phyloP scores from a whole-genome alignment of 2,888 invertebrate genomes.

The Altica lythri region DNA sequence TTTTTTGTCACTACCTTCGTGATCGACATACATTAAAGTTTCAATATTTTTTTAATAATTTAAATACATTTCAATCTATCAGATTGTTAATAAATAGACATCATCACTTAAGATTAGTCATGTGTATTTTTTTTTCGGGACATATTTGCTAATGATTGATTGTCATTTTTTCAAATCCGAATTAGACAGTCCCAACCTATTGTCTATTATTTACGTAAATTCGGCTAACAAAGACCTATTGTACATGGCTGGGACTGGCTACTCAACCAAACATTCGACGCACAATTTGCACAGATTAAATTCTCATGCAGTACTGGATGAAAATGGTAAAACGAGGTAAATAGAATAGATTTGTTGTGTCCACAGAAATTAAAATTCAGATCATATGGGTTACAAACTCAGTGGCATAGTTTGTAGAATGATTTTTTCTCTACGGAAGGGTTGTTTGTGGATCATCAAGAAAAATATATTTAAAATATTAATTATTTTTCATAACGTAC shows the following conservation, averaged over 20 bases:
- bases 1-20: too few relatives aligned
- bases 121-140: not conserved
- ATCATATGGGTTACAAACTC: not conserved
- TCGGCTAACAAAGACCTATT: slow-evolving; percentile 8
- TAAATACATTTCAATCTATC: too few relatives aligned
- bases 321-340: not conserved
- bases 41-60: too few relatives aligned
- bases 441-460: too few relatives aligned
- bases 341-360: not conserved
- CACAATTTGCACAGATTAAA: slow-evolving; percentile 8
- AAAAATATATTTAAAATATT: too few relatives aligned
- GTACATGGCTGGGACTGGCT: slow-evolving; percentile 3
- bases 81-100: too few relatives aligned
- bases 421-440: too few relatives aligned
- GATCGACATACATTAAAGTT: too few relatives aligned
- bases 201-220: slow-evolving; percentile 12
- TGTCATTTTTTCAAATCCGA: not conserved
- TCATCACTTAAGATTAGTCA: too few relatives aligned
- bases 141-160: not conserved
- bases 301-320: not conserved
- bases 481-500: too few relatives aligned
- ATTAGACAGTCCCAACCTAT: slow-evolving; percentile 2
- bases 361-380: slow-evolving; percentile 3
- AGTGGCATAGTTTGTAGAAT: not conserved
- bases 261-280: slow-evolving; percentile 7